A percentile compares a stretch with the other conserved stretches of the same genome.
Evolutionary conservation across 2,888 invertebrate species (phyloP).

Genomic region (Dryococelus australis): DNA sequence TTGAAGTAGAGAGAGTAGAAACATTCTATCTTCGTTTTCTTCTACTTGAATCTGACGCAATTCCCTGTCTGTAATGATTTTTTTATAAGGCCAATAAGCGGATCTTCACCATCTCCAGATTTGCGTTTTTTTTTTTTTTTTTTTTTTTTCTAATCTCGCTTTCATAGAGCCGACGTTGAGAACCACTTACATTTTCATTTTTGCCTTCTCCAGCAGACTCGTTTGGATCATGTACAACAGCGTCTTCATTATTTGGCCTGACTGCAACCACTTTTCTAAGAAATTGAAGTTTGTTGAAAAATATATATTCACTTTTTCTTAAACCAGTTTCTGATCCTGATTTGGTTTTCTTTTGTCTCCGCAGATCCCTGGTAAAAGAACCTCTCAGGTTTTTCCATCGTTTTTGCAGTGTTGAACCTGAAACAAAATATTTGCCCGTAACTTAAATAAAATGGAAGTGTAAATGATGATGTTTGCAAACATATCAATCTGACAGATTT

Average conservation of each 20-base stretch:
- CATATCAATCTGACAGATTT: no score
- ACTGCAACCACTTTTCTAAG: slow-evolving; percentile 45
- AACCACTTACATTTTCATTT: slow-evolving; percentile 38
- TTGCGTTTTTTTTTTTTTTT: no score
- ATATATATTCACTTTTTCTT: slow-evolving; percentile 49
- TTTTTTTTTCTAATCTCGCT: no score
- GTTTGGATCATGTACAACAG: slow-evolving; percentile 28
- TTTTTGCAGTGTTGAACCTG: slow-evolving; percentile 47
- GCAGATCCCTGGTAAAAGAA: slow-evolving; percentile 42
- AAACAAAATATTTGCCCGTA: slow-evolving; percentile 42
- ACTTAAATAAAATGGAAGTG: no score
- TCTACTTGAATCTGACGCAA: slow-evolving; percentile 30
- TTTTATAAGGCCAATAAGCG: neutral
- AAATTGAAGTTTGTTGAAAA: slow-evolving; percentile 48
- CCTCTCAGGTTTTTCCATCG: slow-evolving; percentile 49
- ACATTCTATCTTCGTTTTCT: slow-evolving; percentile 46
- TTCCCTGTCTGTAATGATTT: slow-evolving; percentile 35
- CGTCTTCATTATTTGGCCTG: slow-evolving; percentile 32
- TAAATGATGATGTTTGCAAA: no score
- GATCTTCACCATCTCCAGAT: no score
- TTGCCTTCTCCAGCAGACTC: slow-evolving; percentile 38
- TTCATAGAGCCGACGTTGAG: neutral
- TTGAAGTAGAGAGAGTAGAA: slow-evolving; percentile 46
- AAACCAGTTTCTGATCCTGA: slow-evolving; percentile 43
- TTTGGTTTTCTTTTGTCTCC: slow-evolving; percentile 44